Percentiles rank a stretch among this genome's conserved stretches.
Conservation (phyloP, 2,888 invertebrate species). For the Netelia virgata region DNA sequence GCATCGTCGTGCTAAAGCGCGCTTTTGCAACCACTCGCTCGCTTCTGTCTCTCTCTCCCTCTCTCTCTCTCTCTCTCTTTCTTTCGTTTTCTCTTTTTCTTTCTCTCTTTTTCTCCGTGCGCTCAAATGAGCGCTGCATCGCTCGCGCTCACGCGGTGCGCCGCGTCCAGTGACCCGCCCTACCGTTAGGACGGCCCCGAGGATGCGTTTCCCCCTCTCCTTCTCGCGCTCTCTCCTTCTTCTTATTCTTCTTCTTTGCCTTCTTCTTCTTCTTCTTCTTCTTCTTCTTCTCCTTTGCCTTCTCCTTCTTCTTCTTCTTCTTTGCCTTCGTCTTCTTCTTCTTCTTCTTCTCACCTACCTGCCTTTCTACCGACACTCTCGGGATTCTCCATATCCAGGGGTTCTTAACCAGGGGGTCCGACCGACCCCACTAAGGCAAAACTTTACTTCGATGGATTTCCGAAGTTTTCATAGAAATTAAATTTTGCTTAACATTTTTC, state of each 20-base stretch:
- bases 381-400: conserved; percentile 54
- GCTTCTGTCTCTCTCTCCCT: conserved; percentile 58
- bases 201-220: conserved; percentile 79
- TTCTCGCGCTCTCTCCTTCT: conserved; percentile 63
- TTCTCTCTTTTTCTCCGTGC: conserved; percentile 34
- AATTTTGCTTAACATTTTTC: too few relatives aligned
- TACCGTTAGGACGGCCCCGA: conserved; percentile 85
- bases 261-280: conserved; percentile 44
- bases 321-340: conserved; percentile 28
- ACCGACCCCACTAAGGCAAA: not conserved
- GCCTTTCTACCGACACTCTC: conserved; percentile 67
- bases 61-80: conserved; percentile 40
- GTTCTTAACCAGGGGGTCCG: conserved; percentile 61
- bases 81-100: too few relatives aligned
- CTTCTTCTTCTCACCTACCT: conserved; percentile 67
- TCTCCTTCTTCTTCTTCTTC: conserved; percentile 65
- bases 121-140: conserved; percentile 76
- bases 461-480: too few relatives aligned
- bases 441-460: not conserved
- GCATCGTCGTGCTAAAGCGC: conserved; percentile 56
- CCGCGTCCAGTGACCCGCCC: conserved; percentile 85
- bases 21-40: conserved; percentile 34
- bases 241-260: conserved; percentile 59
- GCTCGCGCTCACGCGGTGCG: conserved; percentile 66
- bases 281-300: conserved; percentile 58